Evolutionary conservation across 2,888 invertebrate species (phyloP), one percentile per base, ranked within the genome.

Genomic region (Oscheius myriophilus): DNA sequence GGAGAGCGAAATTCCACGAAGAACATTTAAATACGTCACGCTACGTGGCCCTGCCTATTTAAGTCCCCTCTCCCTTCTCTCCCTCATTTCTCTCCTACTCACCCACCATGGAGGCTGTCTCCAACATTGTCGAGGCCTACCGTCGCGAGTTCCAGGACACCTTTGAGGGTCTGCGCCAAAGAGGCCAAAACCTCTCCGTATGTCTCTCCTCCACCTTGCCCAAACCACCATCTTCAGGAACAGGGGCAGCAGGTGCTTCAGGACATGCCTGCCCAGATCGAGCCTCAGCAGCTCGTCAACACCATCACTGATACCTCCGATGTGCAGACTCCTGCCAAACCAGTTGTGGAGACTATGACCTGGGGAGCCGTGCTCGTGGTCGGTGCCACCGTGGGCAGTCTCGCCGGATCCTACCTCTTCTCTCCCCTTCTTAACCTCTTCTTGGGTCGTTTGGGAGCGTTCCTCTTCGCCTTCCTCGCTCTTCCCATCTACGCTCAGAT

Each of bases 71-170:
- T 33, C 33, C 9, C 33, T 33, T 33, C 9, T 9, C 33, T 33
- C 33, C 9, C 33, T 9, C 33, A 33, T 33, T 33, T 33, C 33
- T 33, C 3, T 9, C 33, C 33, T 33, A 33, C 33, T 33, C 33
- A 33, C 33, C 33, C 33, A 33, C 33, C 33, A 33, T 33, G 33
- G 33, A 33, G 33, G 33, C 33, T 33, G 33, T 33, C 33, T 33
- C 33, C 9, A 33, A 3, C 49, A 49, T 53, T 6, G 4, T 2
- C 25, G 53, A 53, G 4, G 14, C 25, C 18, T 76, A 75, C 70
- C 67, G 70, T 46, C 53, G 39, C n/a, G 76, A 76, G 62, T 72
- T 75, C 65, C 65, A 68, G 66, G 65, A 65, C 49, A 63, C 59
- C 53, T 64, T 57, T 69, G 69, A 72, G n/a, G 67, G 69, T n/a